Evolutionary conservation across 2,888 invertebrate genomes (phyloP).

Genomic region (Cantharis nigra): DNA sequence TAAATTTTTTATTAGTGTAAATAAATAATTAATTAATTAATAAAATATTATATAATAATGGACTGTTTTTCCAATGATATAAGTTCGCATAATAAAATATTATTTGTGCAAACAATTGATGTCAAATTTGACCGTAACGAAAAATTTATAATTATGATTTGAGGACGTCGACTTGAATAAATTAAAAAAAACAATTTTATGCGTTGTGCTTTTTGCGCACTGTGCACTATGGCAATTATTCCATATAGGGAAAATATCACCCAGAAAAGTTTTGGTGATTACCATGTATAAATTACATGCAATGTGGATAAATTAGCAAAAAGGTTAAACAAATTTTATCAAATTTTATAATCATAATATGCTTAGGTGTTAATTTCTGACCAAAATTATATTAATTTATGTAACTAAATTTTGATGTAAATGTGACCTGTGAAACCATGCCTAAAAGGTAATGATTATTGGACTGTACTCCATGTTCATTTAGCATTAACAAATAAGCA

Average conservation of each 20-base stretch:
- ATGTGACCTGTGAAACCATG: background rate
- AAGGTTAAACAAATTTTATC: background rate
- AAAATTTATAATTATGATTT: background rate
- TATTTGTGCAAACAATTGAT: background rate
- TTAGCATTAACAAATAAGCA: background rate
- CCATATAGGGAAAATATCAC: background rate
- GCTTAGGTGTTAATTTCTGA: background rate
- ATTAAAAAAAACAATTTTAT: background rate
- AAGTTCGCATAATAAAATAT: too few species aligned
- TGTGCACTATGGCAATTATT: background rate
- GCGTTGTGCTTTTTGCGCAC: background rate
- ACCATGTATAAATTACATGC: background rate
- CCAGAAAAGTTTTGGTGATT: background rate
- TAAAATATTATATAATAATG: too few species aligned
- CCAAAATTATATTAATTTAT: background rate
- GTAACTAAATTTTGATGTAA: background rate
- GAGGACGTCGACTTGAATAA: background rate
- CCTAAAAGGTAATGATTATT: background rate
- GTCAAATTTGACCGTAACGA: background rate
- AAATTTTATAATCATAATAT: background rate
- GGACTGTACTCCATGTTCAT: background rate
- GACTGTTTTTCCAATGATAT: too few species aligned
- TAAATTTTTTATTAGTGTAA: too few species aligned
- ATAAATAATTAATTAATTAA: too few species aligned
- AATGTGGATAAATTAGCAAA: background rate